phyloP scores from a whole-genome alignment of 2,888 invertebrate genomes.

The Abscondita cerata region DNA sequence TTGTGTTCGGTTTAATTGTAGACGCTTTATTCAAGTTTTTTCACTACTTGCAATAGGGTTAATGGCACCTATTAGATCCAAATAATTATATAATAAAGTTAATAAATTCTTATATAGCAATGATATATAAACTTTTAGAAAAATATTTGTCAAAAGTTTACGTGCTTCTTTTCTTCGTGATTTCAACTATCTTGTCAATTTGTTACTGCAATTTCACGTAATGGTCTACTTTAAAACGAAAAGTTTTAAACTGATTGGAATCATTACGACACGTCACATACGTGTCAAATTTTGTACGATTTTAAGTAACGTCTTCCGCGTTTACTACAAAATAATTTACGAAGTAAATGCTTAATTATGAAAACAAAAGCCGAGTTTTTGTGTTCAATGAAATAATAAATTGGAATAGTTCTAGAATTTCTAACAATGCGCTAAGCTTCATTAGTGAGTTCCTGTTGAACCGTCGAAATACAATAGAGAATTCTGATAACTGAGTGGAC shows the following conservation, averaged over 20 bases:
- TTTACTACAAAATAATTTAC: not conserved
- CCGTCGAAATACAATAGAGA: constrained; percentile 13
- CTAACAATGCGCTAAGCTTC: not conserved
- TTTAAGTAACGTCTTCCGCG: no score
- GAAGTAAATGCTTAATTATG: constrained; percentile 4
- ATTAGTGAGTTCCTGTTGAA: not conserved
- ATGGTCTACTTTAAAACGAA: constrained; percentile 11
- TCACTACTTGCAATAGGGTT: no score
- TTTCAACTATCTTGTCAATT: no score
- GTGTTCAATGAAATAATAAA: not conserved
- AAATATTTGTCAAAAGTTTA: no score
- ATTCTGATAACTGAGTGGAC: constrained; percentile 21
- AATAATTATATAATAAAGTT: no score
- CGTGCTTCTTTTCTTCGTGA: no score
- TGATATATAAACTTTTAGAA: no score
- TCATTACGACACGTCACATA: constrained; percentile 19
- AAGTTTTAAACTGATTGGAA: constrained; percentile 19
- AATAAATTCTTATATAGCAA: no score
- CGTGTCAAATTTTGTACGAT: not conserved
- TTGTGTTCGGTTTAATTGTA: no score
- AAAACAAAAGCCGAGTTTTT: not conserved
- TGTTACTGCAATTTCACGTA: constrained; percentile 14
- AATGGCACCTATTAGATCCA: no score
- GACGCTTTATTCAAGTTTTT: no score
- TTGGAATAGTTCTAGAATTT: not conserved